Percentiles rank a stretch among this genome's conserved stretches.
Evolutionary conservation across 2,797 vertebrate genomes (phyloP).

Genomic region (Zalophus californianus): DNA sequence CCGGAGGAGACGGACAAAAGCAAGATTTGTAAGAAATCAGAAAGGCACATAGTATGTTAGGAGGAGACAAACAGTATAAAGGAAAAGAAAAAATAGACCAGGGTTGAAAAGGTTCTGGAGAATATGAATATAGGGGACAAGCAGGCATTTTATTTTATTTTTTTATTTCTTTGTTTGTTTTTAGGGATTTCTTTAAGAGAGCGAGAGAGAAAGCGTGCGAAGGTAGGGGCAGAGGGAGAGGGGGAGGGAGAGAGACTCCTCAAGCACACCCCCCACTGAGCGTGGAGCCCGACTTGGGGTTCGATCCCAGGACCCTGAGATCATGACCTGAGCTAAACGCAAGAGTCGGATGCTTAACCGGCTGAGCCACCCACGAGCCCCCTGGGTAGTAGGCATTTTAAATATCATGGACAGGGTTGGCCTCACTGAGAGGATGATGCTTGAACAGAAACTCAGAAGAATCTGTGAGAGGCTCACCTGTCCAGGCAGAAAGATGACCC

Average conservation of each 20-base stretch:
- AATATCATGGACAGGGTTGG: neutral
- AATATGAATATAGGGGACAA: neutral
- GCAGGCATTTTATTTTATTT: neutral
- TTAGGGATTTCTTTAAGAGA: neutral
- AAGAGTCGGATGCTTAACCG: neutral
- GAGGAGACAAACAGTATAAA: neutral
- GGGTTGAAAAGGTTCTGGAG: neutral
- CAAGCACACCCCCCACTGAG: neutral
- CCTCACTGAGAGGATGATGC: neutral
- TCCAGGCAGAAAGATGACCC: no score
- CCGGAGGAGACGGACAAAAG: neutral
- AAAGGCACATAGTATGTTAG: fast-evolving
- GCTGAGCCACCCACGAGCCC: neutral
- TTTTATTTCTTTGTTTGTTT: neutral
- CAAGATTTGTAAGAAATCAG: neutral
- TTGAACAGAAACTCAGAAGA: no score
- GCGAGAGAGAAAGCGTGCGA: neutral
- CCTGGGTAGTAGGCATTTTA: neutral
- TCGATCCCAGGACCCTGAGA: neutral
- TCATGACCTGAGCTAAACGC: neutral
- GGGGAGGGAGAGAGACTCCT: neutral
- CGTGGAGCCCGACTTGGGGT: fast-evolving
- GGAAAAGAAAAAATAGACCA: neutral
- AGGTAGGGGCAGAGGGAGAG: neutral
- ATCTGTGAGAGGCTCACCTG: neutral